Percentiles rank a stretch among this genome's conserved stretches.
phyloP scores from a whole-genome alignment of 2,797 vertebrate species.

The Thamnophis elegans region DNA sequence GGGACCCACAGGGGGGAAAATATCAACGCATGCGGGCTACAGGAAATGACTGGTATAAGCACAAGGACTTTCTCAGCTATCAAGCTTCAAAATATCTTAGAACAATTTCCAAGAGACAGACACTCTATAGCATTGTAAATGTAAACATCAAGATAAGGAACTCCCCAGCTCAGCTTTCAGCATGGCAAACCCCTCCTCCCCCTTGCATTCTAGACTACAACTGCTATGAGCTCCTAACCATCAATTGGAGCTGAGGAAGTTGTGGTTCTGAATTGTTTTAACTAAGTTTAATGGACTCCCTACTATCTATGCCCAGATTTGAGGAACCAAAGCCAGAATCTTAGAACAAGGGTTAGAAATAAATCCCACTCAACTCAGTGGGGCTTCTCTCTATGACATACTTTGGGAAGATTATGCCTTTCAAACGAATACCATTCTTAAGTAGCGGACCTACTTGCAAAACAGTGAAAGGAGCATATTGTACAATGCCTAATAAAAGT shows the following conservation, averaged over 20 bases:
- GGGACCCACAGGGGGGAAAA: background rate
- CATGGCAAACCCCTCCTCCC: no score
- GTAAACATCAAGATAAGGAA: background rate
- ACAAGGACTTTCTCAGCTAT: background rate
- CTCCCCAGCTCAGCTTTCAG: background rate
- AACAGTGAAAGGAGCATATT: background rate
- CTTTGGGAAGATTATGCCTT: background rate
- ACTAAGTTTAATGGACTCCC: background rate
- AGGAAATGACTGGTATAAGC: background rate
- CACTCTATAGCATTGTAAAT: background rate
- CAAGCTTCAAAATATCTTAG: background rate
- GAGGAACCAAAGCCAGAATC: no score
- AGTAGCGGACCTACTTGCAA: background rate
- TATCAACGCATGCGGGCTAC: background rate
- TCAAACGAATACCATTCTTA: background rate
- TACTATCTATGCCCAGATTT: background rate
- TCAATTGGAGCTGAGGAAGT: background rate
- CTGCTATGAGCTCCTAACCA: background rate
- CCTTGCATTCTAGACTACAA: background rate
- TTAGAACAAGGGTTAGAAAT: background rate
- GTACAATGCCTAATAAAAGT: background rate
- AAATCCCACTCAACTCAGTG: background rate
- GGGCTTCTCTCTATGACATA: background rate
- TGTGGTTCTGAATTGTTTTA: background rate
- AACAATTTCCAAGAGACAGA: background rate